Evolutionary conservation across 53 echinoderm and acorn worm genomes (phyloP).

Genomic region (Echinarachnius parma): DNA sequence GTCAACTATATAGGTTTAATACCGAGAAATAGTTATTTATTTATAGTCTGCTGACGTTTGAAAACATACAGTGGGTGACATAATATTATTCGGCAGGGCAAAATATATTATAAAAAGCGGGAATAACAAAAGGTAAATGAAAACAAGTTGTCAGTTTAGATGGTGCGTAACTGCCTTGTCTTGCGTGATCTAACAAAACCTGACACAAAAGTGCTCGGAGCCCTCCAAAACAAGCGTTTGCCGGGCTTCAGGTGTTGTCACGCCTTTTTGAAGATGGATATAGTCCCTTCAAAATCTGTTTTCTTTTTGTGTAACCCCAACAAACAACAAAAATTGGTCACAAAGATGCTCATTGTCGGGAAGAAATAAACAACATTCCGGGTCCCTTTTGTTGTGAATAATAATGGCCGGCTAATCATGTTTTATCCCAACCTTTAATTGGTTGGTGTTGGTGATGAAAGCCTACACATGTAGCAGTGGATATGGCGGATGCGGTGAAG

Average conservation of each 20-base stretch:
- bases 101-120: too few relatives aligned
- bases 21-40: too few relatives aligned
- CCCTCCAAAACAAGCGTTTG: background rate
- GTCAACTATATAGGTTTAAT: too few relatives aligned
- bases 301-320: constrained; percentile 2
- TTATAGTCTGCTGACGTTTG: too few relatives aligned
- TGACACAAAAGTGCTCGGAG: constrained; percentile 10
- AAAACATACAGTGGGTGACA: too few relatives aligned
- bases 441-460: too few relatives aligned
- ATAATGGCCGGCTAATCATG: constrained; percentile 26
- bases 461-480: too few relatives aligned
- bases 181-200: constrained; percentile 27
- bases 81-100: too few relatives aligned
- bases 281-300: background rate
- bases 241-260: constrained; percentile 14
- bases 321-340: constrained; percentile 6
- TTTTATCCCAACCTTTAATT: constrained; percentile 25
- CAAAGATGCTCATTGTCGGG: constrained; percentile 8
- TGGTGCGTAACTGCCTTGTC: constrained; percentile 14
- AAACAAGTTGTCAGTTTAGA: too few relatives aligned
- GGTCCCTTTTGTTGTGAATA: background rate
- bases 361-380: constrained; percentile 35
- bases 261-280: background rate
- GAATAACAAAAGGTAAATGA: too few relatives aligned
- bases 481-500: too few relatives aligned